Conservation (phyloP, 2,888 invertebrate genomes). For the Mantis religiosa region DNA sequence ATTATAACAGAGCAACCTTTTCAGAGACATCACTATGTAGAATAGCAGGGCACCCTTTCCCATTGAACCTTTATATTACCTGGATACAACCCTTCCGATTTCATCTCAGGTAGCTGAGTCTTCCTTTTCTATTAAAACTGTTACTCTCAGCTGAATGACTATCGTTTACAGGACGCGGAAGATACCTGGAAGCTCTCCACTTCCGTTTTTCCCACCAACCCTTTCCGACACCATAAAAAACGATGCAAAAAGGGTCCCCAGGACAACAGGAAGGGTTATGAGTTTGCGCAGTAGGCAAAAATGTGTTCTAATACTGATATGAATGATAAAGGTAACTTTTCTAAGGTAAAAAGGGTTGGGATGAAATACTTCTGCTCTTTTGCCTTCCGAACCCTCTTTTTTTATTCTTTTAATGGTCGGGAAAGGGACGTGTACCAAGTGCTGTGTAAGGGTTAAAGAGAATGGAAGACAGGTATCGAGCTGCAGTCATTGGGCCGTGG, state of each 20-base stretch:
- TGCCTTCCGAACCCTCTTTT: background rate
- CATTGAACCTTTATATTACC: background rate
- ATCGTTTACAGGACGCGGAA: background rate
- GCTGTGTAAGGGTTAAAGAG: background rate
- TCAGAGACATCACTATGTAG: background rate
- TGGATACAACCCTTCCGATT: background rate
- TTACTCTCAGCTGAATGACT: background rate
- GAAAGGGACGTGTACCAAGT: background rate
- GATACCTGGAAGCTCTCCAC: slow-evolving; percentile 1
- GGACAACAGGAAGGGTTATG: slow-evolving; percentile 1
- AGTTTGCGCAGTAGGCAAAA: background rate
- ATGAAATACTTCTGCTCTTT: background rate
- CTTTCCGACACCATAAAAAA: slow-evolving; percentile 7
- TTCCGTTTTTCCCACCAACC: slow-evolving; percentile 18
- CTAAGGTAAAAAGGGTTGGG: background rate
- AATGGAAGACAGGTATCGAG: background rate
- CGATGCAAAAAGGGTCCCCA: background rate
- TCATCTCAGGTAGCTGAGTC: background rate
- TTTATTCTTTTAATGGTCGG: background rate
- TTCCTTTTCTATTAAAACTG: slow-evolving; percentile 7
- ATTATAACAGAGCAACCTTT: background rate
- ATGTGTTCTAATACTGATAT: slow-evolving; percentile 8
- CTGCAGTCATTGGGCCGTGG: background rate
- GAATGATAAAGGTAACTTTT: background rate
- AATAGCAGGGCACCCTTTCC: background rate